Conservation (phyloP, 2,797 vertebrate species). For the Syngnathus rostellatus region DNA sequence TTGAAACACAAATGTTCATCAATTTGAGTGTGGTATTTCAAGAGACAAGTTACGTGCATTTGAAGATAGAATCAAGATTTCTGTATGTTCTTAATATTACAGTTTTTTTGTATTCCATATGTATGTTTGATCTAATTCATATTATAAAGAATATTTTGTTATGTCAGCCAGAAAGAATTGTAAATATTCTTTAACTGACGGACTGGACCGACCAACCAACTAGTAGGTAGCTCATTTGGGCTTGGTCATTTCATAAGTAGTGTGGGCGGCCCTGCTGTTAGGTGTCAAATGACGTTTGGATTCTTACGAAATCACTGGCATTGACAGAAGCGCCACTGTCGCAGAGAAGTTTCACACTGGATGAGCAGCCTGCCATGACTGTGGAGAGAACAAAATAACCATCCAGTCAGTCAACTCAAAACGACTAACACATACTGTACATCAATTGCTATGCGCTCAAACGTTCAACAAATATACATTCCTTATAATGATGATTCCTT, state of each 20-base stretch:
- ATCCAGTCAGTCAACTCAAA: neutral
- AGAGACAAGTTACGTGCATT: neutral
- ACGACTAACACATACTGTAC: neutral
- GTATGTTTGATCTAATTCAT: neutral
- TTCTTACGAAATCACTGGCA: constrained; percentile 81
- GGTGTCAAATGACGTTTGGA: constrained; percentile 16
- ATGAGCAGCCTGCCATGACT: constrained; percentile 92
- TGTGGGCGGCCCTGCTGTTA: neutral
- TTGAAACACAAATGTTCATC: neutral
- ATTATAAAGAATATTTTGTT: neutral
- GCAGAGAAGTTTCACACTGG: constrained; percentile 89
- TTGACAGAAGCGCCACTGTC: constrained; percentile 87
- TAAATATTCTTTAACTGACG: too few species aligned
- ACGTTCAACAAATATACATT: neutral
- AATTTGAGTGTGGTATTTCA: neutral
- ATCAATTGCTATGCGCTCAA: neutral
- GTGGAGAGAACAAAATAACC: constrained; percentile 8
- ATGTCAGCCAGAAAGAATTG: too few species aligned
- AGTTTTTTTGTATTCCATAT: neutral
- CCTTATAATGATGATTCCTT: neutral
- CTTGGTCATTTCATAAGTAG: too few species aligned
- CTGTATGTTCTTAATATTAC: neutral
- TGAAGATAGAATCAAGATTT: too few species aligned
- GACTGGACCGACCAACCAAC: too few species aligned
- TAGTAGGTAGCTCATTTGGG: too few species aligned